Percentiles rank a stretch among this genome's conserved stretches.
Conservation (phyloP, 2,113 vertebrate genomes). For the Ammodytes dubius region DNA sequence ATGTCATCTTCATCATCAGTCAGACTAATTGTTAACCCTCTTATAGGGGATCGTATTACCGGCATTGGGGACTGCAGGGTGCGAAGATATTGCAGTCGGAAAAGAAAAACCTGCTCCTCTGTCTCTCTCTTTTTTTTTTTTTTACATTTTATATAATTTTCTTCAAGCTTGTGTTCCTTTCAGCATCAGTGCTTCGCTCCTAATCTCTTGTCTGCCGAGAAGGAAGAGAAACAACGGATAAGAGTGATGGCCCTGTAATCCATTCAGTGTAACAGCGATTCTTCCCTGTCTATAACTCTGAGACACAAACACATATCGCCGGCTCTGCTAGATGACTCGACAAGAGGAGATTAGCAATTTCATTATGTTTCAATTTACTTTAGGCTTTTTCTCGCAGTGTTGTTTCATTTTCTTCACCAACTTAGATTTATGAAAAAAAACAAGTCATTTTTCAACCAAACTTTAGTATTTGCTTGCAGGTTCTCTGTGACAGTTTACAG, state of each 20-base stretch:
- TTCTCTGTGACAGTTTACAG: neutral
- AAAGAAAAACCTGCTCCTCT: slow-evolving; percentile 41
- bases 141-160: slow-evolving; percentile 43
- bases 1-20: slow-evolving; percentile 48
- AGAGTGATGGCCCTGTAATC: slow-evolving; percentile 62
- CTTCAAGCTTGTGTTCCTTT: slow-evolving; percentile 62
- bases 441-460: slow-evolving; percentile 26
- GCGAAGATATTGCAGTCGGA: slow-evolving; percentile 70
- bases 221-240: slow-evolving; percentile 52
- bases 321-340: slow-evolving; percentile 37
- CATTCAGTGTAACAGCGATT: slow-evolving; percentile 54
- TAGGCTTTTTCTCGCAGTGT: neutral
- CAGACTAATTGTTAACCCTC: slow-evolving; percentile 40
- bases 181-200: slow-evolving; percentile 58
- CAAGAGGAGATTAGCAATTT: slow-evolving; percentile 66
- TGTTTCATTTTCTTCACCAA: slow-evolving; percentile 5
- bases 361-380: slow-evolving; percentile 66
- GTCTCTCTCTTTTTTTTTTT: slow-evolving; percentile 2
- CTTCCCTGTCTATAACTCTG: slow-evolving; percentile 62
- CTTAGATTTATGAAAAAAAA: slow-evolving; percentile 43
- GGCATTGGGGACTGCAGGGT: slow-evolving; percentile 49
- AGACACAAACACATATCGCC: slow-evolving; percentile 62
- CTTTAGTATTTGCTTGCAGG: slow-evolving; percentile 26
- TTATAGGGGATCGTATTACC: slow-evolving; percentile 49
- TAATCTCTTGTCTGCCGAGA: slow-evolving; percentile 70